Evolutionary conservation across 2,888 invertebrate species (phyloP).

Genomic region (Proisotoma minuta): DNA sequence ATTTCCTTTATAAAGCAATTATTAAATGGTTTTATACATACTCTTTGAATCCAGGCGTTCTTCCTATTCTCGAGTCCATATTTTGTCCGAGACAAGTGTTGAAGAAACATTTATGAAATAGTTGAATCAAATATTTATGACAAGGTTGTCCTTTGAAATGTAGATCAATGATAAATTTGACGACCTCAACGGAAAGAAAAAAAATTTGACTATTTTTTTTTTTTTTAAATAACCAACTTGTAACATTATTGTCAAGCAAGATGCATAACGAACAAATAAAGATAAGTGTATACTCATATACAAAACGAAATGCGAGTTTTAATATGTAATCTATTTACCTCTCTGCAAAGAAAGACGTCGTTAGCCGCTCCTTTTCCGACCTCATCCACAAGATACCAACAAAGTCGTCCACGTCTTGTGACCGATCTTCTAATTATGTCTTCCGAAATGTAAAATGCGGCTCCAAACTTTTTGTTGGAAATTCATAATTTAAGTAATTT

Average conservation of each 20-base stretch:
- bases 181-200: slow-evolving; percentile 53
- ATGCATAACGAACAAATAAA: too few species aligned
- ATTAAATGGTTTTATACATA: not conserved
- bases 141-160: slow-evolving; percentile 51
- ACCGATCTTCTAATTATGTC: slow-evolving; percentile 58
- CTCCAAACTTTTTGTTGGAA: slow-evolving; percentile 55
- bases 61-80: slow-evolving; percentile 52
- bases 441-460: slow-evolving; percentile 57
- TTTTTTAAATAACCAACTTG: too few species aligned
- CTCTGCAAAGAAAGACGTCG: slow-evolving; percentile 55
- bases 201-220: too few species aligned
- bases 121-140: slow-evolving; percentile 52
- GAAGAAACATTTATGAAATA: slow-evolving; percentile 53
- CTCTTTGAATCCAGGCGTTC: not conserved
- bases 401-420: slow-evolving; percentile 55
- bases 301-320: too few species aligned
- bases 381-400: slow-evolving; percentile 54
- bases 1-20: not conserved
- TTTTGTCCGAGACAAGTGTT: slow-evolving; percentile 56
- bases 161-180: slow-evolving; percentile 53
- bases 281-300: too few species aligned
- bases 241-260: too few species aligned
- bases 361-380: slow-evolving; percentile 52
- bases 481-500: not conserved
- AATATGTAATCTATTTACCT: too few species aligned